Evolutionary conservation across 2,888 invertebrate species (phyloP), one percentile per base, ranked within the genome.

Genomic region (Galerucella pusilla): DNA sequence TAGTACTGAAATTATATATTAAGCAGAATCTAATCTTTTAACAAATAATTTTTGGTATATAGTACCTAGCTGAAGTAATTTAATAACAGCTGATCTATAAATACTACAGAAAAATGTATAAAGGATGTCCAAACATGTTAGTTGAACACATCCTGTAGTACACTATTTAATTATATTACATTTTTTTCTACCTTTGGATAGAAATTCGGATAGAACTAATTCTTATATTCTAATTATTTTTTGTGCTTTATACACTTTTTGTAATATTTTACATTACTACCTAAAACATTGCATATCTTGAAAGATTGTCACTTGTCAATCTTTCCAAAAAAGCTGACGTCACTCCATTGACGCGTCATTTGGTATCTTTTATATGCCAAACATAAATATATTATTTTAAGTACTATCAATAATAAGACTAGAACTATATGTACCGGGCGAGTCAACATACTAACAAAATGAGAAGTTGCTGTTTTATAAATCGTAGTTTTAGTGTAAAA

Each of bases 391-490:
- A 77, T 63, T 68, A 67, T 63, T 79, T 72, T 77, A 77, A 75
- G 70, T 77, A 80, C 78, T 79, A 80, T 74, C 70, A 25, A 72
- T 80, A 75, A 78, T 78, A 80, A 78, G 81, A 82, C 81, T 83
- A 81, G 82, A 81, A 79, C 81, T 82, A 81, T 20, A 20, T 78
- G 64, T 73, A 73, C 59, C 54, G 28, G 28, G 28, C 3, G 61
- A 63, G 28, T 42, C 12, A 20, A 57, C 10, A 57, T 16, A 54
- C n/a, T 54, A 54, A 54, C 7, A 54, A 54, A 5, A 54, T n/a
- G 16, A 54, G 49, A 12, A 49, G 49, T 11, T 49, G 2, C 11
- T 11, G 20, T 49, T 49, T 54, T 20, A 57, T 20, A 57, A 57
- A 57, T 57, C 20, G 57, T 57, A 57, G 10, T 57, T 57, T 57